phyloP scores from a whole-genome alignment of 2,888 invertebrate genomes.

The Meandrusa payeni region DNA sequence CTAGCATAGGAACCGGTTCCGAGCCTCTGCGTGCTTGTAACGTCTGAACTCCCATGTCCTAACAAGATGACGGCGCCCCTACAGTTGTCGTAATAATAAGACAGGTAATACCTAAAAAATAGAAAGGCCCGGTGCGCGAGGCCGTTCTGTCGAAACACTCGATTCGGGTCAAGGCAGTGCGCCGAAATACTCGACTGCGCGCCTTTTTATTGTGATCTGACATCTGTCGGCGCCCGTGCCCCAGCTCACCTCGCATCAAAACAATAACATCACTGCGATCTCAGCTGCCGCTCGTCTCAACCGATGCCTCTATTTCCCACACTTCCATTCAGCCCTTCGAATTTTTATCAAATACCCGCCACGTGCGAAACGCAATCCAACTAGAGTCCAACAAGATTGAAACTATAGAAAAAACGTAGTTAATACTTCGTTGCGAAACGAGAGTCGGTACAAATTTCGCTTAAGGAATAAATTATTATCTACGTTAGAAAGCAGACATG shows the following conservation, averaged over 20 bases:
- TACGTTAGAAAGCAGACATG: too few relatives aligned
- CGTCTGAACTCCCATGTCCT: slow-evolving; percentile 60
- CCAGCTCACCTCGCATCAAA: slow-evolving; percentile 37
- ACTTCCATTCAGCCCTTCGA: too few relatives aligned
- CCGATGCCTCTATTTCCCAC: too few relatives aligned
- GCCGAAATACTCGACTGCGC: slow-evolving; percentile 79
- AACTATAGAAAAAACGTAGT: too few relatives aligned
- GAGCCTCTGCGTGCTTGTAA: slow-evolving; percentile 43
- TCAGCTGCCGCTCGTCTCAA: too few relatives aligned
- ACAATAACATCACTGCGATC: slow-evolving; percentile 16
- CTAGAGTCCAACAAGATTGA: slow-evolving; percentile 11
- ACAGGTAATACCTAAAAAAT: slow-evolving; percentile 81
- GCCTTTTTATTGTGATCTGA: slow-evolving; percentile 79
- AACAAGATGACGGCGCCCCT: slow-evolving; percentile 67
- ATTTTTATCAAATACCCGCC: too few relatives aligned
- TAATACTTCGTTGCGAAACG: too few relatives aligned
- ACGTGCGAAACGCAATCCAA: background rate
- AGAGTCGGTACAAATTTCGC: too few relatives aligned
- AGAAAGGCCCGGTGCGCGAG: slow-evolving; percentile 80
- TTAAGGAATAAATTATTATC: too few relatives aligned
- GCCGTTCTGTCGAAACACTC: slow-evolving; percentile 78
- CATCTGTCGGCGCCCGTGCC: slow-evolving; percentile 64
- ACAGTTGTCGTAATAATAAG: slow-evolving; percentile 77
- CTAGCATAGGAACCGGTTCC: slow-evolving; percentile 41
- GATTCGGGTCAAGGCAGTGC: slow-evolving; percentile 78